These are phyloP conservation scores for Incurvaria masculella DNA, from an alignment of 2,888 invertebrate species.

Conservation along the genomic window DNA sequence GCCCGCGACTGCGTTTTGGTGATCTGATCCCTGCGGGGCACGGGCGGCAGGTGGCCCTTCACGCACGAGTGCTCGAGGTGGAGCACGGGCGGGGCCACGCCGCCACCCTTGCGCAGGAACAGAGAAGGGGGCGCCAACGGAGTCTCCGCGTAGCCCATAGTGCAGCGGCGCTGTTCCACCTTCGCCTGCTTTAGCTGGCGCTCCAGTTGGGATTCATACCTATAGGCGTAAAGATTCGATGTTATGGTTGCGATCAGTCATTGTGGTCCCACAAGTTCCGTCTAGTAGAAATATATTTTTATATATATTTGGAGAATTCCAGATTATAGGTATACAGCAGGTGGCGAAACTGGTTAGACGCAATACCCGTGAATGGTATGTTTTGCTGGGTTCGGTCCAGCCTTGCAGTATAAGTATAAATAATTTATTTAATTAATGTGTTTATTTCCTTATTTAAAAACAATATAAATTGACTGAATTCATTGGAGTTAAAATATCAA, in stretches of 20 bases:
- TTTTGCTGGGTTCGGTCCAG: too few relatives aligned
- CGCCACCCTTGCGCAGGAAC: constrained; percentile 62
- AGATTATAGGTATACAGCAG: too few relatives aligned
- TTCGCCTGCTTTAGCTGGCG: constrained; percentile 43
- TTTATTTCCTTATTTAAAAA: too few relatives aligned
- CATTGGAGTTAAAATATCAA: too few relatives aligned
- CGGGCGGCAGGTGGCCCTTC: constrained; percentile 40
- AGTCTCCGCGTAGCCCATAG: constrained; percentile 66
- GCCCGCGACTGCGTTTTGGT: constrained; percentile 23
- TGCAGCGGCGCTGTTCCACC: constrained; percentile 47
- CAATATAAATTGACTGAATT: too few relatives aligned
- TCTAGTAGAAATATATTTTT: too few relatives aligned
- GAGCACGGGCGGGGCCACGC: constrained; percentile 41
- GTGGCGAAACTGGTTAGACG: too few relatives aligned
- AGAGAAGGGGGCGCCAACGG: constrained; percentile 57
- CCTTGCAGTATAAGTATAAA: too few relatives aligned
- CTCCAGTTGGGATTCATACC: constrained; percentile 52
- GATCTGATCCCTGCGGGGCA: constrained; percentile 24
- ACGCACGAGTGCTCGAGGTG: constrained; percentile 39
- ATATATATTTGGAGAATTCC: background rate
- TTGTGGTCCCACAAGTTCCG: background rate
- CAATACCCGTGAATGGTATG: too few relatives aligned
- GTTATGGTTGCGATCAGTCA: too few relatives aligned
- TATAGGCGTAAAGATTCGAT: constrained; percentile 15
- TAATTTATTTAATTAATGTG: too few relatives aligned